Base-by-base conservation (phyloP, 2,113 vertebrate genomes). In the Lagenorhynchus albirostris region DNA sequence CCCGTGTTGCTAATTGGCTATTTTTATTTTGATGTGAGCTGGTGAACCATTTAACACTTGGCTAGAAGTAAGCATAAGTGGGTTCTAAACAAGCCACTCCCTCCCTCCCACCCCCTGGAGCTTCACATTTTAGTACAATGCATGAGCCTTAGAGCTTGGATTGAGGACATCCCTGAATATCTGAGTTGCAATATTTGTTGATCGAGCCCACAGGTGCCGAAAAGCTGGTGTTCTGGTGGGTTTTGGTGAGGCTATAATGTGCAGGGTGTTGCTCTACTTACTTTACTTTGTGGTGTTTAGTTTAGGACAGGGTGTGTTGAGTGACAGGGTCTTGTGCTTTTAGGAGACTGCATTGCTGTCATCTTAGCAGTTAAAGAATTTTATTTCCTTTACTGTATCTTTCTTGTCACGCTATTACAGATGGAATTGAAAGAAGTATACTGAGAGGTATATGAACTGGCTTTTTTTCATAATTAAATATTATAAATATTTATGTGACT, bases 391-490 rank as follows among this genome's bases (percentile, higher is more conserved):
- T 73, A 25, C 18, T 73, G 13, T 67, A 13, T 41, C n/a, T 86
- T 73, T 91, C 31, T 36, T 86, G n/a, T 86, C 33, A 62, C 1
- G 9, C 6, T 55, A 1, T 77, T 88, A 23, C 8, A 77, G 18
- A n/a, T 68, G 10, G 44, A 70, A 65, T 63, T 50, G 26, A 89
- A 93, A 62, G 20, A 70, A 70, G 21, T 47, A 29, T 62, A 26
- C 53, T 65, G 44, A 83, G 53, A 44, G 88, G 26, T 77, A 58
- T 53, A 91, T 73, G 47, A 73, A 95, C 93, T 73, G 83, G 47
- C n/a, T 44, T 5, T 84, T 97, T 85, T 90, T 82, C 47, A 53
- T 90, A 87, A 87, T 94, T 67, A 79, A 96, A 9, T 92, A 6
- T 71, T 88, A n/a, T 79, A 82, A 91, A 47, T 79, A 14, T 14